Conservation (phyloP, 1,140 invertebrate genomes). For the Whitmania pigra region DNA sequence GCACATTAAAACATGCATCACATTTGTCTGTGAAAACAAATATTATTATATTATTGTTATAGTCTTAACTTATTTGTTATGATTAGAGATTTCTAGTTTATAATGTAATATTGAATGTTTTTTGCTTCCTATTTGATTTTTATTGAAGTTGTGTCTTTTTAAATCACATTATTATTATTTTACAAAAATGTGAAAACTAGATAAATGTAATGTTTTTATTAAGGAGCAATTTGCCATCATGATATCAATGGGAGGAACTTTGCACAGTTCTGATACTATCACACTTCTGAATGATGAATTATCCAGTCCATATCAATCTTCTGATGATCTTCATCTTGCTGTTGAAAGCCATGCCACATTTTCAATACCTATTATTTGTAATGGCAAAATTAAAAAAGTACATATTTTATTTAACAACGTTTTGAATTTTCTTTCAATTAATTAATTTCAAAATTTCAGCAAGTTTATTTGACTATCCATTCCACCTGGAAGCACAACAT, state of each 20-base stretch:
- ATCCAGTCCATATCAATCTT: not conserved
- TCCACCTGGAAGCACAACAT: constrained; percentile 30
- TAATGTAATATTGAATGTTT: too few species aligned
- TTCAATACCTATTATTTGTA: not conserved
- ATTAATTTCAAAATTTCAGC: constrained; percentile 25
- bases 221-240: not conserved
- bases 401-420: not conserved
- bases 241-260: not conserved
- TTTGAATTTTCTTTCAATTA: not conserved
- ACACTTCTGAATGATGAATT: not conserved
- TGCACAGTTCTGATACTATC: constrained; percentile 2
- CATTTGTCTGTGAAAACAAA: too few species aligned
- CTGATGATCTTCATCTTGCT: not conserved
- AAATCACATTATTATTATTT: not conserved
- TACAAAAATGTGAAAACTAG: too few species aligned
- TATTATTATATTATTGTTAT: too few species aligned
- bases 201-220: not conserved
- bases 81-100: too few species aligned
- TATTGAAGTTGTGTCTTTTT: not conserved
- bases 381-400: not conserved
- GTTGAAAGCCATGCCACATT: constrained; percentile 1
- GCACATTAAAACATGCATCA: too few species aligned
- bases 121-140: too few species aligned
- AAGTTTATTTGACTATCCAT: constrained; percentile 31
- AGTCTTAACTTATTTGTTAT: too few species aligned